A percentile compares a stretch with the other conserved stretches of the same genome.
These are phyloP conservation scores for Panthera tigris DNA, from an alignment of 2,113 vertebrate species.

Conservation along the genomic window DNA sequence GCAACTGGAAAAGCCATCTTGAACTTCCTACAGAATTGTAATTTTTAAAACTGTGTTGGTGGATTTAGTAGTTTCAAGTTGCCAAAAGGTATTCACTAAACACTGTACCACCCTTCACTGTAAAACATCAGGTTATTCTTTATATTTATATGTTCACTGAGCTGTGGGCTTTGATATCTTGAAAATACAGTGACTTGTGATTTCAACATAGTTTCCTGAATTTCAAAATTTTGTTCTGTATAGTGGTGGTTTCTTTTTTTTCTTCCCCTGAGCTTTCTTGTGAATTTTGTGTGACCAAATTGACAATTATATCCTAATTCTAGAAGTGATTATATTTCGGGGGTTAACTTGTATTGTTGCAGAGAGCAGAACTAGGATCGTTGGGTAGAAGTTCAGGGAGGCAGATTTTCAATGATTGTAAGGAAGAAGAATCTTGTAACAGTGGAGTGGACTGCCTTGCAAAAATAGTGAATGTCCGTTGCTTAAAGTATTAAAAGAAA, in stretches of 20 bases:
- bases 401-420: conserved; percentile 26
- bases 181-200: conserved; percentile 45
- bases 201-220: conserved; percentile 55
- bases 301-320: conserved; percentile 20
- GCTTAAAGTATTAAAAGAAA: conserved; percentile 45
- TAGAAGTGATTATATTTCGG: conserved; percentile 19
- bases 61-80: conserved; percentile 41
- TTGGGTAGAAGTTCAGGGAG: conserved; percentile 44
- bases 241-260: background rate
- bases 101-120: background rate
- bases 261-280: background rate
- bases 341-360: conserved; percentile 34
- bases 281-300: conserved; percentile 30
- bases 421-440: conserved; percentile 44
- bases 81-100: conserved; percentile 6
- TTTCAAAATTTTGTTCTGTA: conserved; percentile 46
- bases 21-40: conserved; percentile 44
- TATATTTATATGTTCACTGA: conserved; percentile 42
- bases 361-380: background rate
- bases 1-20: conserved; percentile 7
- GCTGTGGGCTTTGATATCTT: background rate
- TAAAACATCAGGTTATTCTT: background rate
- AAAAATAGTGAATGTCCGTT: conserved; percentile 27
- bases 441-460: conserved; percentile 4
- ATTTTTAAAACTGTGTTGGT: conserved; percentile 28